Evolutionary conservation across 1,140 invertebrate genomes (phyloP), one percentile per base, ranked within the genome.

Genomic region (Macrosteles quadrilineatus): DNA sequence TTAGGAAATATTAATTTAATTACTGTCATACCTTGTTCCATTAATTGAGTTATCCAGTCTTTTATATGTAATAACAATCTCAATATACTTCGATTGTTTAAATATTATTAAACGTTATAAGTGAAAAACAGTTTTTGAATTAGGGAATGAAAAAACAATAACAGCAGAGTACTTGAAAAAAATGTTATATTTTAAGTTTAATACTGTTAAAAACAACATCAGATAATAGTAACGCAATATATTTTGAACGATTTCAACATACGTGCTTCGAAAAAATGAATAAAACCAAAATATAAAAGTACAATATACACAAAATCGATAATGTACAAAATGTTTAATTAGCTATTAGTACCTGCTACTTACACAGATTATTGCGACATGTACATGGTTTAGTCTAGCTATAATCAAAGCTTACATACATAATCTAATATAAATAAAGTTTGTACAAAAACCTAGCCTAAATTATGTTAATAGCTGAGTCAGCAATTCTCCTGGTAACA

Each of bases 391-490:
- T 59, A 59, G 55, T 59, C 27, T 25, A 59, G 21, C 25, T 59
- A 59, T 27, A 59, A 29, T 59, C 25, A 59, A 59, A 59, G 55
- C 55, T 59, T 59, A 59, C 55, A 59, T 50, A 19, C 27, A 59
- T 59, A 59, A 27, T 59, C 55, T 59, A 59, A 59, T 59, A 59
- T 59, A 59, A 59, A 59, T 59, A 59, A 59, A 59, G 25, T 59
- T 59, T 59, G 55, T 59, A 59, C 55, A 59, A 59, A 59, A 59
- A 59, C 25, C 55, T 59, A 59, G 27, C 55, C 55, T 59, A 59
- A 53, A 21, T 11, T n/a, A n/a, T n/a, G n/a, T n/a, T n/a, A n/a
- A 36, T 14, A 36, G 32, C 32, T 36, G 32, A 36, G 4, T 4
- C 32, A 36, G 32, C 32, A 14, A 6, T 36, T 4, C 32, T 36